A percentile compares a stretch with the other conserved stretches of the same genome.
phyloP scores from a whole-genome alignment of 1,140 invertebrate genomes.

The Drosophila eugracilis region DNA sequence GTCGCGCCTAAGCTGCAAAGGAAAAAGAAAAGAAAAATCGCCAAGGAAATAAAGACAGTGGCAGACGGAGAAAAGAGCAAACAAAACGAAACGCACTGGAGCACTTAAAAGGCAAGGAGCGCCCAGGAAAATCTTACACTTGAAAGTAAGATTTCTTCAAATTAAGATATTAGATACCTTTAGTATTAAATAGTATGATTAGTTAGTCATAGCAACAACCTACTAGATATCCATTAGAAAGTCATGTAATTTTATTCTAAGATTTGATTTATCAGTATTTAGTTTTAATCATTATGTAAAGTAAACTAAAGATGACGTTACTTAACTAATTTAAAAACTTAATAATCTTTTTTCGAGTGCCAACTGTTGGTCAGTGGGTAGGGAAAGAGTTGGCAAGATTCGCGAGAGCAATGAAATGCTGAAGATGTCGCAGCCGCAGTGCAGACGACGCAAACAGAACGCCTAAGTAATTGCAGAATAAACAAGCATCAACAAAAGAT shows the following conservation, averaged over 20 bases:
- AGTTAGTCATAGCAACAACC: no score
- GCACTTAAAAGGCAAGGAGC: conserved; percentile 47
- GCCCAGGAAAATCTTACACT: conserved; percentile 3
- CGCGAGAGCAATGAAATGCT: conserved; percentile 23
- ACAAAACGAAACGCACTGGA: conserved; percentile 61
- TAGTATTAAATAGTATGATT: no score
- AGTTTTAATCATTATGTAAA: no score
- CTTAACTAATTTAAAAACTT: neutral
- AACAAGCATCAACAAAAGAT: conserved; percentile 84
- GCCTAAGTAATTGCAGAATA: conserved; percentile 84
- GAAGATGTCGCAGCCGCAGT: conserved; percentile 59
- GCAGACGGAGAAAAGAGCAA: conserved; percentile 50
- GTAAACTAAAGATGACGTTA: no score
- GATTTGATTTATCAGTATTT: no score
- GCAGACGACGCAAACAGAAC: conserved; percentile 80
- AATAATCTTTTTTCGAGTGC: neutral
- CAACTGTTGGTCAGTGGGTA: neutral
- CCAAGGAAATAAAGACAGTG: conserved; percentile 49
- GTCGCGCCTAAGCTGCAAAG: conserved; percentile 21
- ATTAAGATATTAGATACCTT: no score
- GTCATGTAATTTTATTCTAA: no score
- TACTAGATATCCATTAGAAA: no score
- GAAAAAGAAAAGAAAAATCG: conserved; percentile 4
- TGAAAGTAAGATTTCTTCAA: neutral
- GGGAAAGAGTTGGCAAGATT: neutral